Base-by-base conservation (phyloP, 2,797 vertebrate genomes). In the Xenentodon cancila region DNA sequence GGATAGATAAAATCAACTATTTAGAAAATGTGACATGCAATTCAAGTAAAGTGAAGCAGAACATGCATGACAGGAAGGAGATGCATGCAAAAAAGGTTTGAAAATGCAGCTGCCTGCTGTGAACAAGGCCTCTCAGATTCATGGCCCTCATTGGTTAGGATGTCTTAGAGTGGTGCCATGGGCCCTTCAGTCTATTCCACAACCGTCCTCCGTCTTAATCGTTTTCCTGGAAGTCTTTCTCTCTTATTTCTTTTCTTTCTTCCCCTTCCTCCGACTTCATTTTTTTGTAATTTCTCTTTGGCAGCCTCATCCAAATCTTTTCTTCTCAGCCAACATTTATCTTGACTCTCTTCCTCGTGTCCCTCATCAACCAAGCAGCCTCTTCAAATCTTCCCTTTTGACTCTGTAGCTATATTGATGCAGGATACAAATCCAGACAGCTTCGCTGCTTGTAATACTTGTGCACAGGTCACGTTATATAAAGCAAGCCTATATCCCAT, bases 61-160 rank as follows among this genome's bases (percentile, higher is more conserved):
- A 27, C n/a, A 59, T 62, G 58, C 67, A 56, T 64, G 62, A 64
- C 4, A 16, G 45, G 34, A 50, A 43, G 61, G 27, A 70, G 58
- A 72, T 34, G 62, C 64, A 50, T 42, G 68, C 44, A 62, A 69
- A 21, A 62, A 69, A 21, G 75, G 59, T 53, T 75, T 78, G 53
- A 72, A 74, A 80, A 69, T 70, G 76, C 89, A 88, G 87, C 87
- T 87, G 85, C 88, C 84, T 83, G 82, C 78, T 84, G 86, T 85
- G 84, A 88, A 86, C 73, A 59, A 87, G 85, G 80, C 71, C 77
- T 81, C 90, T 89, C 84, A 79, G 81, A 79, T 75, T 72, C 80
- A 68, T 69, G 71, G 79, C 75, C 82, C 81, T 85, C 75, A 81
- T 87, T 88, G 87, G 80, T 73, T 78, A 37, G 25, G 25, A 25